A percentile compares a stretch with the other conserved stretches of the same genome.
These are phyloP conservation scores for Percina caprodes DNA, from an alignment of 2,113 vertebrate species.

Conservation along the genomic window DNA sequence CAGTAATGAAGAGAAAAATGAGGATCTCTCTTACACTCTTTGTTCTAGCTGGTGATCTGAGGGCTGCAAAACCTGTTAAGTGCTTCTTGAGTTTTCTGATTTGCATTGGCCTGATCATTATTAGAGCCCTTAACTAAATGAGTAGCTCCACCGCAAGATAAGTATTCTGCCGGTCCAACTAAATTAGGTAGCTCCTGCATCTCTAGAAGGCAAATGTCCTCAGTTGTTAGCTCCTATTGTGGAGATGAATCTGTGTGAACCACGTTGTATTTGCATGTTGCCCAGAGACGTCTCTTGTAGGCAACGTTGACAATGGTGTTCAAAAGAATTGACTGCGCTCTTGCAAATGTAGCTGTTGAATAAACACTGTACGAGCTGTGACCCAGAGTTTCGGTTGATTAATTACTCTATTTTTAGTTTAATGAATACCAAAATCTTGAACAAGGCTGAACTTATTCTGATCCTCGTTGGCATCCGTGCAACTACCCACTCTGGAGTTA, in stretches of 20 bases:
- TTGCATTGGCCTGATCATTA: not conserved
- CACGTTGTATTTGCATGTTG: not conserved
- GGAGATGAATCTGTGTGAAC: not conserved
- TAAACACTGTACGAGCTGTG: not conserved
- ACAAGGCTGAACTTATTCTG: not conserved
- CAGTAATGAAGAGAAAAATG: not conserved
- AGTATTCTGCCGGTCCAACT: slow-evolving; percentile 4
- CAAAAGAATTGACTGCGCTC: not conserved
- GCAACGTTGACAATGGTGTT: not conserved
- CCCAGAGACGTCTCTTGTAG: not conserved
- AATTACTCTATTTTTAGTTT: not conserved
- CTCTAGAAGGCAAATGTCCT: not conserved
- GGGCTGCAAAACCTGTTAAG: not conserved
- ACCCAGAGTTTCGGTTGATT: not conserved
- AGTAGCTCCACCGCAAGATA: not conserved
- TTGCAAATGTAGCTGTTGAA: not conserved
- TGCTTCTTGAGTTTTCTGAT: not conserved
- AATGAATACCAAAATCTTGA: not conserved
- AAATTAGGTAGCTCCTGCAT: not conserved
- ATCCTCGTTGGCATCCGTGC: not conserved
- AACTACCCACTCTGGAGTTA: not conserved
- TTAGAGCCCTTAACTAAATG: not conserved
- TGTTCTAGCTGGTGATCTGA: not conserved
- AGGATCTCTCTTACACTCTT: not conserved
- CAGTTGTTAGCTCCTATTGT: not conserved